Conservation (phyloP, 1,140 invertebrate genomes). For the Bombus impatiens region DNA sequence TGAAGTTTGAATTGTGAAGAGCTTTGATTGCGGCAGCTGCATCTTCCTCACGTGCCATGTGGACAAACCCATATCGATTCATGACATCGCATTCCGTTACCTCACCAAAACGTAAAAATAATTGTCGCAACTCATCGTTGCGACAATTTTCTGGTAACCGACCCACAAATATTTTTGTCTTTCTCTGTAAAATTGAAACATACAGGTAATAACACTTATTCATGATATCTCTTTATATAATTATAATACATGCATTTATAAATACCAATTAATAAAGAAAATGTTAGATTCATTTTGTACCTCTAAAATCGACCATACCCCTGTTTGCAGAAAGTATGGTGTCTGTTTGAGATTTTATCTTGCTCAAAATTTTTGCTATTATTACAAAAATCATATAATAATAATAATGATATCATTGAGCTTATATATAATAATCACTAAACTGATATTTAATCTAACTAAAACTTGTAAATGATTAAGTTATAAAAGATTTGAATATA, state of each 20-base stretch:
- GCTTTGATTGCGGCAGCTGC: constrained; percentile 80
- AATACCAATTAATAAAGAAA: constrained; percentile 36
- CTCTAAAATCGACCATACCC: constrained; percentile 77
- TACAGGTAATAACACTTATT: constrained; percentile 29
- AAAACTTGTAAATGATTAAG: background rate
- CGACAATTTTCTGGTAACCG: constrained; percentile 81
- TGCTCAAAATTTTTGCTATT: constrained; percentile 68
- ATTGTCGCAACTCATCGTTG: constrained; percentile 79
- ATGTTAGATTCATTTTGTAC: constrained; percentile 62
- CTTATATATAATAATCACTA: constrained; percentile 10
- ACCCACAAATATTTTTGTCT: constrained; percentile 82
- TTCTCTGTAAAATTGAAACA: constrained; percentile 73
- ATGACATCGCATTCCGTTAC: constrained; percentile 81
- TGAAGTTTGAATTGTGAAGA: constrained; percentile 80
- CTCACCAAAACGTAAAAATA: constrained; percentile 80
- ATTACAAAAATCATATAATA: constrained; percentile 63
- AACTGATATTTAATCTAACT: background rate
- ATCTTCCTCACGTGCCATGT: constrained; percentile 81
- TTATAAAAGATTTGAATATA: constrained; percentile 17
- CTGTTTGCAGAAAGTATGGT: constrained; percentile 71
- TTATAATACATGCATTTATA: constrained; percentile 29
- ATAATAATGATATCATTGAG: constrained; percentile 69
- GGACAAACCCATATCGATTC: constrained; percentile 81
- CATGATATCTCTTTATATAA: background rate
- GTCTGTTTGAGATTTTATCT: constrained; percentile 79